phyloP scores from a whole-genome alignment of 2,113 vertebrate genomes.

The Pachycephala philippinensis region DNA sequence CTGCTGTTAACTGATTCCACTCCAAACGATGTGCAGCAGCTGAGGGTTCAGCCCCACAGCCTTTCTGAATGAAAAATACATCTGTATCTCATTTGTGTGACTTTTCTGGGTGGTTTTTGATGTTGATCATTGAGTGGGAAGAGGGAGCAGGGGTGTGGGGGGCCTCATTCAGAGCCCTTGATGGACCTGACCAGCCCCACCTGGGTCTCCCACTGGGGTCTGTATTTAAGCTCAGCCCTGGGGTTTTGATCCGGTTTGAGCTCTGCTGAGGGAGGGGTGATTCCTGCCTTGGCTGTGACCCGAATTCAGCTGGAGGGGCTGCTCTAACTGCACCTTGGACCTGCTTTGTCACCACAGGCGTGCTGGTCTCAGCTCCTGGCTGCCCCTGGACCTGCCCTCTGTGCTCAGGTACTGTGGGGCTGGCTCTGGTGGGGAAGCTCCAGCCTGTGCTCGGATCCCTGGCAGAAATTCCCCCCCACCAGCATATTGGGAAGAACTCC shows the following conservation, averaged over 20 bases:
- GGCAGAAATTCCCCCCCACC: neutral
- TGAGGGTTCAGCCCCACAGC: neutral
- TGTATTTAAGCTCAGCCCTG: neutral
- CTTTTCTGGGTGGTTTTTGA: neutral
- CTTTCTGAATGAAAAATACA: neutral
- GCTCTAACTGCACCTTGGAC: rapidly evolving
- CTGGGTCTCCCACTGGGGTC: neutral
- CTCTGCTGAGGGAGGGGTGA: rapidly evolving
- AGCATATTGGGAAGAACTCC: rapidly evolving
- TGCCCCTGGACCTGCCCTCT: neutral
- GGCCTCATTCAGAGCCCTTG: rapidly evolving
- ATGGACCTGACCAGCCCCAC: neutral
- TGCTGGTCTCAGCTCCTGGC: neutral
- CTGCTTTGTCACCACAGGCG: rapidly evolving
- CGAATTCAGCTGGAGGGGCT: rapidly evolving
- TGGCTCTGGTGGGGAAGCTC: neutral
- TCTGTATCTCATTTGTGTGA: neutral
- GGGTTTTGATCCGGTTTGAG: rapidly evolving
- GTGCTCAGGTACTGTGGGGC: neutral
- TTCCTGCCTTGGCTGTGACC: rapidly evolving
- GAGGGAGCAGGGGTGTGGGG: neutral
- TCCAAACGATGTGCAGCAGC: neutral
- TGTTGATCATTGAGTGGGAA: neutral
- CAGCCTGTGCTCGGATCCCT: neutral
- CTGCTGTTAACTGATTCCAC: neutral